phyloP scores from a whole-genome alignment of 2,888 invertebrate genomes.

The Perithous albicinctus region DNA sequence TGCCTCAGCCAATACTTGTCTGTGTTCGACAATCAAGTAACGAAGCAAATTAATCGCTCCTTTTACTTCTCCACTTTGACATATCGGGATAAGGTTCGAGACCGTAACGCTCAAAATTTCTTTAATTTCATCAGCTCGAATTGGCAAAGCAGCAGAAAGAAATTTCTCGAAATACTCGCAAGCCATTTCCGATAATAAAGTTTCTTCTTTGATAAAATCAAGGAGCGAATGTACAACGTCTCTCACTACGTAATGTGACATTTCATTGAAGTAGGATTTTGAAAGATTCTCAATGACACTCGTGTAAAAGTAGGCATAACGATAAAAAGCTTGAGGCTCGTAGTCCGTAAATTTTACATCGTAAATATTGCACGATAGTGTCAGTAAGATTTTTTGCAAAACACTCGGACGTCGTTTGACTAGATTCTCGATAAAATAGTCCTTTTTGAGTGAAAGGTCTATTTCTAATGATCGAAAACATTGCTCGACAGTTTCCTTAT shows the following conservation, averaged over 20 bases:
- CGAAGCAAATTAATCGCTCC: slow-evolving; percentile 83
- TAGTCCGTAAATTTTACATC: slow-evolving; percentile 85
- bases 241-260: slow-evolving; percentile 87
- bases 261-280: slow-evolving; percentile 80
- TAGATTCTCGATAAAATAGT: slow-evolving; percentile 80
- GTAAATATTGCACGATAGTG: slow-evolving; percentile 85
- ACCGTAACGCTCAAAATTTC: slow-evolving; percentile 86
- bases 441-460: slow-evolving; percentile 81
- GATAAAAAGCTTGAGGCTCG: slow-evolving; percentile 86
- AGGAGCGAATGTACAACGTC: slow-evolving; percentile 86
- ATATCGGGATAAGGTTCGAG: slow-evolving; percentile 85
- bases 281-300: slow-evolving; percentile 83
- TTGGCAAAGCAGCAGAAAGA: slow-evolving; percentile 84
- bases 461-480: slow-evolving; percentile 86
- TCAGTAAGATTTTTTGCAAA: slow-evolving; percentile 86
- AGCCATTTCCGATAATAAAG: slow-evolving; percentile 75
- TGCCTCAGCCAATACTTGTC: slow-evolving; percentile 84
- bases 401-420: slow-evolving; percentile 84
- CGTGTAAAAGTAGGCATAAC: slow-evolving; percentile 86
- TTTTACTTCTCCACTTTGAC: slow-evolving; percentile 74
- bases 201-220: slow-evolving; percentile 84
- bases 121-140: slow-evolving; percentile 84
- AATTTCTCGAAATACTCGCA: slow-evolving; percentile 85
- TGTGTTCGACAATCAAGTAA: slow-evolving; percentile 86
- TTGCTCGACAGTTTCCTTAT: slow-evolving; percentile 81